These are phyloP conservation scores for Sebastes matsubarae DNA, from an alignment of 2,797 vertebrate species.

Conservation along the genomic window DNA sequence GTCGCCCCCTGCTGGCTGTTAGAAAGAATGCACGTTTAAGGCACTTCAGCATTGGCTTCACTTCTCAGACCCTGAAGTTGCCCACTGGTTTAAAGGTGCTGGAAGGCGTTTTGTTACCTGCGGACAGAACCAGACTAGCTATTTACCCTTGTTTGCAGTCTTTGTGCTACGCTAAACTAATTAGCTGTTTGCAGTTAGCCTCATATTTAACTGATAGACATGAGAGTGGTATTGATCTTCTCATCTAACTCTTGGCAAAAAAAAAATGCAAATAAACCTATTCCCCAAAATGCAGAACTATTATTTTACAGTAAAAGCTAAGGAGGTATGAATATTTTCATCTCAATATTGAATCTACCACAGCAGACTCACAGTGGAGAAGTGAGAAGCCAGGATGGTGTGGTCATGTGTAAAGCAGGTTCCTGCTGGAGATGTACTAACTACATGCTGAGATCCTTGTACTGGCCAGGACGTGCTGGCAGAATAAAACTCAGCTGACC, in stretches of 20 bases:
- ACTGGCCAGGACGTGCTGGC: neutral
- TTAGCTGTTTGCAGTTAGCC: too few species aligned
- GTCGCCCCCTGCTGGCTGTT: too few species aligned
- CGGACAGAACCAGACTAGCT: too few species aligned
- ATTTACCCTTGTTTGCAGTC: too few species aligned
- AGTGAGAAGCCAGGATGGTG: neutral
- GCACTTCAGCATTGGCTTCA: too few species aligned
- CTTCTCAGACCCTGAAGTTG: too few species aligned
- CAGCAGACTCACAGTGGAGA: neutral
- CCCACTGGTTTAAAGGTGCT: too few species aligned
- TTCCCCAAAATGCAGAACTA: neutral
- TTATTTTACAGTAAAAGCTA: neutral
- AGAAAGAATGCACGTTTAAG: too few species aligned
- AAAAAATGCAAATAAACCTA: neutral
- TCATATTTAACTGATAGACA: neutral
- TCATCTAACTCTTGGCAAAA: neutral
- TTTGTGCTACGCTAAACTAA: too few species aligned
- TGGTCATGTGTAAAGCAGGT: conserved; percentile 19
- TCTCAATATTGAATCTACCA: neutral
- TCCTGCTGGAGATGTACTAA: neutral
- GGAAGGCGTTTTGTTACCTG: too few species aligned
- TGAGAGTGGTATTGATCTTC: neutral
- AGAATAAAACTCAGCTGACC: conserved; percentile 31
- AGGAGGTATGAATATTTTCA: neutral
- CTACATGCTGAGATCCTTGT: conserved; percentile 8